A percentile compares a stretch with the other conserved stretches of the same genome.
Evolutionary conservation across 2,113 vertebrate genomes (phyloP).

Genomic region (Anarhynchus alexandrinus): DNA sequence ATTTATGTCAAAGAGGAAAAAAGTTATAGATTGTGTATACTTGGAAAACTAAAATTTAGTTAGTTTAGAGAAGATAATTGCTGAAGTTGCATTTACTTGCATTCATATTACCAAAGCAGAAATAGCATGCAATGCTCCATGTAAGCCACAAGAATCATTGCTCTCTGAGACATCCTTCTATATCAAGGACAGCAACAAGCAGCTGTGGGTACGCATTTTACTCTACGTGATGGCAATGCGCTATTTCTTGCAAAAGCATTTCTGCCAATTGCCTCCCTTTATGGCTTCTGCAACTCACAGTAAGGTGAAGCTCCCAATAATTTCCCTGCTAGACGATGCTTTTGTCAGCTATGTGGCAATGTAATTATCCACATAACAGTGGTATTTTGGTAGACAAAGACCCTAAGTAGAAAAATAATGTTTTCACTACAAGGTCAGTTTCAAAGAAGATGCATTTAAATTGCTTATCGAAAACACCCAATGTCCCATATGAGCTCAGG

Average conservation of each 20-base stretch:
- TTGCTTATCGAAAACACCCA: background rate
- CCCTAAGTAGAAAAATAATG: background rate
- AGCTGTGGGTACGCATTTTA: background rate
- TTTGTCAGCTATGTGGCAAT: background rate
- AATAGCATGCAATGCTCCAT: background rate
- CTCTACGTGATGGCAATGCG: background rate
- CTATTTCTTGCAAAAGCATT: background rate
- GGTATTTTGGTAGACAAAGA: background rate
- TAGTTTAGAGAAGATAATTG: background rate
- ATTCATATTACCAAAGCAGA: background rate
- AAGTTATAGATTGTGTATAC: background rate
- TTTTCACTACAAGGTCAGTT: background rate
- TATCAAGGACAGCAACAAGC: background rate
- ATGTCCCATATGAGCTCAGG: background rate
- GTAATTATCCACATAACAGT: background rate
- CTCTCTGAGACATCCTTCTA: background rate
- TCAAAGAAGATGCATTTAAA: background rate
- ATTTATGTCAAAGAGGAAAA: background rate
- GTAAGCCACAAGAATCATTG: background rate
- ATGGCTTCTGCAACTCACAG: background rate
- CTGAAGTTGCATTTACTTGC: background rate
- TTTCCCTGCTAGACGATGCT: background rate
- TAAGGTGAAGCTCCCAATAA: background rate
- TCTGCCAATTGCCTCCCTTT: background rate
- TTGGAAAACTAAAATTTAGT: background rate